phyloP scores from a whole-genome alignment of 2,888 invertebrate species.

The Amphipyra tragopoginis region DNA sequence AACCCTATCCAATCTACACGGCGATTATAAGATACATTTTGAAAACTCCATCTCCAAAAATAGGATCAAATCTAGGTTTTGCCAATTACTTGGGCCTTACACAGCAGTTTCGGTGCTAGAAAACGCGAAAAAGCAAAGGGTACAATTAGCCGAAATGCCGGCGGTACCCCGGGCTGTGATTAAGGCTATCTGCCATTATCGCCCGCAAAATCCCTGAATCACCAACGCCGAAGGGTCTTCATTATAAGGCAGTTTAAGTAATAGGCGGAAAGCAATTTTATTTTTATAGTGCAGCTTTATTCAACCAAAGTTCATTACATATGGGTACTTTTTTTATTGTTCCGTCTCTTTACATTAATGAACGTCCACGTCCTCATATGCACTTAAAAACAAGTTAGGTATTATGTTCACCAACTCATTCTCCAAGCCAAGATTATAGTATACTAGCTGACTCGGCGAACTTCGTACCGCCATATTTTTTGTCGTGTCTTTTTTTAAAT shows the following conservation, averaged over 20 bases:
- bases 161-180: conserved; percentile 42
- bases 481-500: no score
- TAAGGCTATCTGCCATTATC: conserved; percentile 59
- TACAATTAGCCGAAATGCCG: conserved; percentile 46
- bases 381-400: no score
- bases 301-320: no score
- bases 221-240: conserved; percentile 55
- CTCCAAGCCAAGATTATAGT: no score
- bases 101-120: conserved; percentile 38
- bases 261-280: conserved; percentile 7
- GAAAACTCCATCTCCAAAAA: conserved; percentile 20
- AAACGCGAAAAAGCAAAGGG: conserved; percentile 50
- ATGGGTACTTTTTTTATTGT: no score
- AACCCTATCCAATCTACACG: not conserved
- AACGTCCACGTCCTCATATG: no score
- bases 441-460: no score
- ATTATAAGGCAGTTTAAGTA: conserved; percentile 41
- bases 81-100: conserved; percentile 49
- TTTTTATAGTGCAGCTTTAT: not conserved
- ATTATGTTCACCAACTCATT: no score
- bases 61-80: conserved; percentile 26
- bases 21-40: conserved; percentile 17
- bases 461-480: no score
- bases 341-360: no score
- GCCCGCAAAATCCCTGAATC: conserved; percentile 61